Base-by-base conservation (phyloP, 2,888 invertebrate species). In the Xanthostigma xanthostigma region DNA sequence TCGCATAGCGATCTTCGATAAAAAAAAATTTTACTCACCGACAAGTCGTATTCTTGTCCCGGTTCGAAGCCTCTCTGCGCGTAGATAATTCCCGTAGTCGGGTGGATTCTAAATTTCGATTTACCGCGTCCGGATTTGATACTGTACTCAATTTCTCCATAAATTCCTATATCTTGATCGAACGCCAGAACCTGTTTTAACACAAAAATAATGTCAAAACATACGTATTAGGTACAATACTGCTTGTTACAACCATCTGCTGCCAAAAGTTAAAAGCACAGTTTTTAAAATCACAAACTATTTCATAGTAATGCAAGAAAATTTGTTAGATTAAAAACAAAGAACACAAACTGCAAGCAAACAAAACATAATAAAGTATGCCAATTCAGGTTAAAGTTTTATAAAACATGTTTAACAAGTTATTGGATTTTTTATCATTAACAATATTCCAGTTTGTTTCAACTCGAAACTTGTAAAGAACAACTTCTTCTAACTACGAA, bases 101-200 rank as follows among this genome's bases (percentile, higher is more conserved):
- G 80, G 68, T 91, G 81, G 54, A 95, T 86, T 53, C 81, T 82
- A 70, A 94, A 87, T 62, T 81, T 79, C 34, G 84, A 82, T 56
- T 82, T 82, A 46, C 84, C 84, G 54, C 81, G 75, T 11, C 87
- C 87, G 11, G 85, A 81, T 64, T 81, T 83, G 44, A 83, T 79
- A 59, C 82, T 79, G 73, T 93, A 94, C 17, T 79, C 79, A 55
- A 94, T 78, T 56, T 81, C 77, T 48, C 87, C 87, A 70, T 94
- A 94, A 54, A 74, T 77, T 9, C 87, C 90, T 47, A 72, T 71
- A 67, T 95, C 94, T 56, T 74, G 74, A 67, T 95, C 94, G 55
- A 79, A 76, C 11, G 93, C 93, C 54, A 84, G 71, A 54, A 92
- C 85, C 80, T 86, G 68, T 50, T 39, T 47, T 45, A 49, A 50